These are phyloP conservation scores for Zaprionus vittiger DNA, from an alignment of 1,140 invertebrate genomes.

Conservation along the genomic window DNA sequence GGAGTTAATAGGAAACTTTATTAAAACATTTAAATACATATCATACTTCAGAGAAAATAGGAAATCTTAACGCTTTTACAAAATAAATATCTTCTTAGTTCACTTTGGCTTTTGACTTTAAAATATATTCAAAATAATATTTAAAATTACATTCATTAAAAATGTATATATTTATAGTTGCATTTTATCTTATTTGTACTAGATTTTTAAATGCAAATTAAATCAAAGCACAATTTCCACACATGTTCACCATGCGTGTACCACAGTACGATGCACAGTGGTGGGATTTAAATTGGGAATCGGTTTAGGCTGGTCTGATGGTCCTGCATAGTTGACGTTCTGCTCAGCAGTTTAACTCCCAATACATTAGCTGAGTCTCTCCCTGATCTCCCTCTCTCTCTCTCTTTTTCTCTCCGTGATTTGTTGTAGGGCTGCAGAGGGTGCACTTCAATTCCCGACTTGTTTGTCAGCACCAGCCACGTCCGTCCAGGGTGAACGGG, in stretches of 20 bases:
- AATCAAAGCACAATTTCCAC: not conserved
- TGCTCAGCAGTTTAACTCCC: constrained; percentile 32
- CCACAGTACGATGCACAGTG: constrained; percentile 50
- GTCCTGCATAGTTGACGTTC: constrained; percentile 43
- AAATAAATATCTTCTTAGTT: too few relatives aligned
- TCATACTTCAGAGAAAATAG: too few relatives aligned
- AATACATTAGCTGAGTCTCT: constrained; percentile 20
- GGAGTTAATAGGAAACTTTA: too few relatives aligned
- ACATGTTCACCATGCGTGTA: not conserved
- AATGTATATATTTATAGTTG: too few relatives aligned
- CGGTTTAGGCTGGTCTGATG: constrained; percentile 25
- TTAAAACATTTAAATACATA: too few relatives aligned
- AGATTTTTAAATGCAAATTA: too few relatives aligned
- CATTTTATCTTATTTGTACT: too few relatives aligned
- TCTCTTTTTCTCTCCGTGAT: constrained; percentile 46
- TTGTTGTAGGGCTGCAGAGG: constrained; percentile 52
- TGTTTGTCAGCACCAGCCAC: constrained; percentile 61
- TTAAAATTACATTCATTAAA: not conserved
- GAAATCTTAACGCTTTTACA: too few relatives aligned
- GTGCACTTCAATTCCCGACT: constrained; percentile 60
- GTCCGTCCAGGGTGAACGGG: not conserved
- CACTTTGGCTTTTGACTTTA: too few relatives aligned
- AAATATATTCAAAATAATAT: too few relatives aligned
- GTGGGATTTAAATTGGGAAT: constrained; percentile 18
- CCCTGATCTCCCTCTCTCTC: constrained; percentile 14